Percentiles rank a stretch among this genome's conserved stretches.
These are phyloP conservation scores for Oligia latruncula DNA, from an alignment of 2,888 invertebrate species.

Conservation along the genomic window DNA sequence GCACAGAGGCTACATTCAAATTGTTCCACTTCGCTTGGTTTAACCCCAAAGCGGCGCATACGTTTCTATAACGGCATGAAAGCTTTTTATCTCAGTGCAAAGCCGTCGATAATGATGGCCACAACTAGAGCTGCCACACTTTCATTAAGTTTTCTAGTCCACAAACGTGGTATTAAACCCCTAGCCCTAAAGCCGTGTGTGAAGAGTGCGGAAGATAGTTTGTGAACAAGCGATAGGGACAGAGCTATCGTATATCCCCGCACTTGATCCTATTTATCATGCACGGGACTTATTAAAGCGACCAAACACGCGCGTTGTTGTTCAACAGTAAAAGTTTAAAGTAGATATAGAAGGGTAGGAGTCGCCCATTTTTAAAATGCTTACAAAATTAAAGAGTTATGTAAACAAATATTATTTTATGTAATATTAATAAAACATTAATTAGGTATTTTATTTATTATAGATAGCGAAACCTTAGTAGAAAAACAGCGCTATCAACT, in stretches of 20 bases:
- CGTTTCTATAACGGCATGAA: constrained; percentile 81
- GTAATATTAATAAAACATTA: neutral
- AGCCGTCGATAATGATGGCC: constrained; percentile 87
- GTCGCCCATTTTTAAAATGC: constrained; percentile 58
- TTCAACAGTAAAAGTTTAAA: constrained; percentile 82
- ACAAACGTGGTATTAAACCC: constrained; percentile 80
- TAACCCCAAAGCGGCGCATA: constrained; percentile 83
- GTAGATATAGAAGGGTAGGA: constrained; percentile 75
- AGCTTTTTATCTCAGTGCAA: constrained; percentile 83
- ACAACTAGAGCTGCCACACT: constrained; percentile 79
- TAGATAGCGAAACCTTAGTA: neutral
- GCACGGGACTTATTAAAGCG: constrained; percentile 87
- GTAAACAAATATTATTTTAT: neutral
- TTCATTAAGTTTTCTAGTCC: constrained; percentile 86
- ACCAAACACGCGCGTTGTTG: constrained; percentile 85
- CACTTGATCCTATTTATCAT: constrained; percentile 89
- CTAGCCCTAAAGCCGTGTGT: constrained; percentile 72
- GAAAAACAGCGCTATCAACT: constrained; percentile 5
- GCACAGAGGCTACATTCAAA: constrained; percentile 66
- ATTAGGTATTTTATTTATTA: too few species aligned
- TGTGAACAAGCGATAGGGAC: constrained; percentile 69
- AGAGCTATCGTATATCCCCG: constrained; percentile 72
- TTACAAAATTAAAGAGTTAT: neutral
- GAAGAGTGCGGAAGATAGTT: constrained; percentile 71
- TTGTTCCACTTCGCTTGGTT: constrained; percentile 75